Evolutionary conservation across 2,113 vertebrate genomes (phyloP).

Genomic region (Scomber japonicus): DNA sequence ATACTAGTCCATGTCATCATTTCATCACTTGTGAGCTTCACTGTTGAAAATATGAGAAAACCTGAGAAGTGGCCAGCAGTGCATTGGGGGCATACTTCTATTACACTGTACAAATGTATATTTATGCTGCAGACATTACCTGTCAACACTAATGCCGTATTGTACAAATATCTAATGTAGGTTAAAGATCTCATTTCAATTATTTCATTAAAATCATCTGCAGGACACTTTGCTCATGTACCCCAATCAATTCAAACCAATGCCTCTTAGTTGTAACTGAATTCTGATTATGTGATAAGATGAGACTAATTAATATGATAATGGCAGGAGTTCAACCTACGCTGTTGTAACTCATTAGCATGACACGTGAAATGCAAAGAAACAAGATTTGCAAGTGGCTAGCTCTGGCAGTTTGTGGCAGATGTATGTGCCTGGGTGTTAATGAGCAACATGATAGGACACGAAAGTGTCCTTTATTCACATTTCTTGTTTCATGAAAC

Average conservation of each 20-base stretch:
- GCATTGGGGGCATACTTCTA: not conserved
- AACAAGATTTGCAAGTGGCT: conserved; percentile 44
- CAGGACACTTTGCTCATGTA: conserved; percentile 28
- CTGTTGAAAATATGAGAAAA: not conserved
- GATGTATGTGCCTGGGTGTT: conserved; percentile 16
- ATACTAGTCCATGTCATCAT: not conserved
- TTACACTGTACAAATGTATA: not conserved
- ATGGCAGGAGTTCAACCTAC: conserved; percentile 39
- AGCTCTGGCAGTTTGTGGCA: conserved; percentile 29
- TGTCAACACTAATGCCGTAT: conserved; percentile 7
- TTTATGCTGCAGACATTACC: conserved; percentile 1
- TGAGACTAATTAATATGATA: conserved; percentile 71
- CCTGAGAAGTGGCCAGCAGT: not conserved
- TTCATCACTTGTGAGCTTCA: conserved; percentile 9
- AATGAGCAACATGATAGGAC: conserved; percentile 30
- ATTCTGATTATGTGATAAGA: conserved; percentile 50
- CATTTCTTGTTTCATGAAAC: conserved; percentile 37
- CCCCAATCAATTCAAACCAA: conserved; percentile 55
- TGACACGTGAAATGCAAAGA: conserved; percentile 35
- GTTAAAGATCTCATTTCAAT: conserved; percentile 38
- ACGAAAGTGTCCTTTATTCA: conserved; percentile 30
- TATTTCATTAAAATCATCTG: conserved; percentile 34
- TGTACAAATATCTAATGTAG: conserved; percentile 10
- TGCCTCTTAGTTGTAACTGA: conserved; percentile 53
- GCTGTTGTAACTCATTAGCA: conserved; percentile 56